phyloP scores from a whole-genome alignment of 2,888 invertebrate species.

The Oeneis ivallda region DNA sequence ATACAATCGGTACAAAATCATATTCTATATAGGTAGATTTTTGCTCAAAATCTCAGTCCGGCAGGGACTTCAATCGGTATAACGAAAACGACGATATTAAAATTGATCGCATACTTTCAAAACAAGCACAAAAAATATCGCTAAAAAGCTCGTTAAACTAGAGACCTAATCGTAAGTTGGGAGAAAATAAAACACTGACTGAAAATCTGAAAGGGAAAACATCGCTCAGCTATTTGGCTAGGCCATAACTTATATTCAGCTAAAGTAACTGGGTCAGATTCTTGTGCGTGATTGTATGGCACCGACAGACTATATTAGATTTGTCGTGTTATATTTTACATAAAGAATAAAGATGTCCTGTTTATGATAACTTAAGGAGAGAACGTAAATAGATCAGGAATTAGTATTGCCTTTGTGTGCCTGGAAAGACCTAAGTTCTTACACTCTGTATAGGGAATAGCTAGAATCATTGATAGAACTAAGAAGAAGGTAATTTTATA shows the following conservation, averaged over 20 bases:
- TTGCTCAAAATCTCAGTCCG: too few relatives aligned
- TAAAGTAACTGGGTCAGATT: constrained; percentile 32
- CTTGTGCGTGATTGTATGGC: constrained; percentile 7
- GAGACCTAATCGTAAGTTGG: not conserved
- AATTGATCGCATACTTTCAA: too few relatives aligned
- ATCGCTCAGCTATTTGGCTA: constrained; percentile 20
- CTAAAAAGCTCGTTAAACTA: not conserved
- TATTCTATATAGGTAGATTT: too few relatives aligned
- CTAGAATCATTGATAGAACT: too few relatives aligned
- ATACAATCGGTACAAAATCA: too few relatives aligned
- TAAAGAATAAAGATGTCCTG: not conserved
- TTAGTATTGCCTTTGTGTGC: too few relatives aligned
- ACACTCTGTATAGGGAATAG: too few relatives aligned
- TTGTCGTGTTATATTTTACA: constrained; percentile 4
- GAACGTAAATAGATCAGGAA: not conserved
- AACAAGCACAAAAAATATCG: too few relatives aligned
- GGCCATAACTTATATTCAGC: constrained; percentile 30
- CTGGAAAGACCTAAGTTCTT: too few relatives aligned
- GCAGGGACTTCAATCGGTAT: too few relatives aligned
- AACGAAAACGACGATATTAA: too few relatives aligned
- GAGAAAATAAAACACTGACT: not conserved
- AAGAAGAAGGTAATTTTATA: too few relatives aligned
- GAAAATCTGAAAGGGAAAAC: constrained; percentile 22
- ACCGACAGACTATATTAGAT: constrained; percentile 4
- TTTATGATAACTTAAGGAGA: not conserved